Percentiles rank a stretch among this genome's conserved stretches.
phyloP scores from a whole-genome alignment of 2,888 invertebrate genomes.

The Odontomyia ornata region DNA sequence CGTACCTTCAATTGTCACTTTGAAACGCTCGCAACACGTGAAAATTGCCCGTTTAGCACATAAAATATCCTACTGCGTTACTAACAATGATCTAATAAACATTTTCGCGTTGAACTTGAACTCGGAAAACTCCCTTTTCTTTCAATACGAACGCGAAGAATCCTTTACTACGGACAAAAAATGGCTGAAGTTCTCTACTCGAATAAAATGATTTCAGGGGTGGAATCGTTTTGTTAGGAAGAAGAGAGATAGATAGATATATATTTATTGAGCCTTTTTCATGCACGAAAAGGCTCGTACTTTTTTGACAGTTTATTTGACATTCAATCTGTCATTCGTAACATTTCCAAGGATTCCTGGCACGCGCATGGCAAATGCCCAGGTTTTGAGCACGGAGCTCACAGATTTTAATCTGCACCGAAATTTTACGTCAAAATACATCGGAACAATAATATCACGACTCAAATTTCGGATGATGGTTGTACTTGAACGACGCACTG shows the following conservation, averaged over 20 bases:
- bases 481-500: no score
- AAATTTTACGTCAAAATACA: no score
- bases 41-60: neutral
- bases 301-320: neutral
- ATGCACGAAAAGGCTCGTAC: neutral
- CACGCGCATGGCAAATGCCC: no score
- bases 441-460: no score
- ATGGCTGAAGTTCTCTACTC: constrained; percentile 28
- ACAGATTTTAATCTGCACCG: no score
- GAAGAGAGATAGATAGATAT: constrained; percentile 1
- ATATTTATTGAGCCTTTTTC: neutral
- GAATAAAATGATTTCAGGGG: constrained; percentile 20
- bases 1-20: neutral
- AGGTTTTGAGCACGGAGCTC: no score
- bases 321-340: no score
- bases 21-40: neutral
- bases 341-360: no score
- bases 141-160: constrained; percentile 23
- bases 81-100: neutral
- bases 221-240: neutral
- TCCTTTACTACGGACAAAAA: constrained; percentile 15
- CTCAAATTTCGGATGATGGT: no score
- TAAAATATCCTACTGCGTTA: neutral
- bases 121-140: constrained; percentile 3
- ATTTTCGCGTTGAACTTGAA: neutral